Conservation (phyloP, 2,113 vertebrate species). For the Eurystomus gularis region DNA sequence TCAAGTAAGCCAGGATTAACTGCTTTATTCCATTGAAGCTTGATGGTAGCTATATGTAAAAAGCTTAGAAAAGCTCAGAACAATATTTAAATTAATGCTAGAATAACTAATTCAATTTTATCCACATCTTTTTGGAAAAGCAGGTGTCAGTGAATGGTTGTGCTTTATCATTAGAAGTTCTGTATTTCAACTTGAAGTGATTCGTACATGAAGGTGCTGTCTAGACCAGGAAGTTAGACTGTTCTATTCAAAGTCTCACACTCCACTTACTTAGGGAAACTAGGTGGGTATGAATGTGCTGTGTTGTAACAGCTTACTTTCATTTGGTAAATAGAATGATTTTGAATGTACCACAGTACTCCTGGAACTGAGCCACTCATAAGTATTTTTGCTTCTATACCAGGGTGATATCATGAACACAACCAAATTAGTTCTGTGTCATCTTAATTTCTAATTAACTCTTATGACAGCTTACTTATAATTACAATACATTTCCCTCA, state of each 20-base stretch:
- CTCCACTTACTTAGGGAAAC: not conserved
- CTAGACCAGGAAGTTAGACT: not conserved
- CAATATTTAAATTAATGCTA: not conserved
- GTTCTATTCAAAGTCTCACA: not conserved
- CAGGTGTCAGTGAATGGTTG: not conserved
- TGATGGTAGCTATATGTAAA: not conserved
- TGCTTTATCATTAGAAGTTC: not conserved
- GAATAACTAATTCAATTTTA: not conserved
- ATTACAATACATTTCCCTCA: not conserved
- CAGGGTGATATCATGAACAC: not conserved
- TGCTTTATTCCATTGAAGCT: not conserved
- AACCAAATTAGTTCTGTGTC: not conserved
- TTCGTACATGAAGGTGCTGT: not conserved
- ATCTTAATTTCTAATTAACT: not conserved
- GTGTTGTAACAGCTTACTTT: not conserved
- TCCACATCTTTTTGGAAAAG: not conserved
- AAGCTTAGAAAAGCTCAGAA: not conserved
- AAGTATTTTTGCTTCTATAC: not conserved
- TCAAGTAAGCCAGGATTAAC: not conserved
- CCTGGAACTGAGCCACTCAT: not conserved
- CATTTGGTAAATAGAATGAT: rapidly evolving
- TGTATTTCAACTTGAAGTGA: not conserved
- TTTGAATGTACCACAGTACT: not conserved
- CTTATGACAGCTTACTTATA: not conserved
- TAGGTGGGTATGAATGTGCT: not conserved